Percentiles rank a stretch among this genome's conserved stretches.
Conservation (phyloP, 2,888 invertebrate species). For the Apantesis nais region DNA sequence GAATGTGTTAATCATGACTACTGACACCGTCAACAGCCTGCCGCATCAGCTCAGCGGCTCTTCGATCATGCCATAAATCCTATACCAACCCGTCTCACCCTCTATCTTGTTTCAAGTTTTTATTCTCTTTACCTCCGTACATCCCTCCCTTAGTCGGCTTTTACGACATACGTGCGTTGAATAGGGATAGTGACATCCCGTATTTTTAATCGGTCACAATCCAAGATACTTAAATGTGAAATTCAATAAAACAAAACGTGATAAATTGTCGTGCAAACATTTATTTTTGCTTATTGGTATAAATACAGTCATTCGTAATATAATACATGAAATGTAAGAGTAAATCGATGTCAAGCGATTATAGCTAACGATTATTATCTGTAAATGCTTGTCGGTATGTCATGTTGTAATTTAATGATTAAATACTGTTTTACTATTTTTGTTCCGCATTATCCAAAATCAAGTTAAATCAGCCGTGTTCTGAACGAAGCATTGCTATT, state of each 20-base stretch:
- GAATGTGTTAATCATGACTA: too few species aligned
- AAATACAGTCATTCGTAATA: constrained; percentile 71
- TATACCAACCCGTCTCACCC: too few species aligned
- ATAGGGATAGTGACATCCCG: too few species aligned
- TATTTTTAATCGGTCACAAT: too few species aligned
- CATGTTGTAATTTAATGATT: constrained; percentile 55
- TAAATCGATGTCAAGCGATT: constrained; percentile 62
- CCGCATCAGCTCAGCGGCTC: too few species aligned
- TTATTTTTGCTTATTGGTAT: constrained; percentile 68
- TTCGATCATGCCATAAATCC: too few species aligned
- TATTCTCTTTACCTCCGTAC: too few species aligned
- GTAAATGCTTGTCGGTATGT: constrained; percentile 78
- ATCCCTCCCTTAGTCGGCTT: too few species aligned
- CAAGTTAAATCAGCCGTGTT: background rate
- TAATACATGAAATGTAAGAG: constrained; percentile 57
- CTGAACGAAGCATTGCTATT: background rate
- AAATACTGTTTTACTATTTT: constrained; percentile 52
- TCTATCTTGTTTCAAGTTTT: too few species aligned
- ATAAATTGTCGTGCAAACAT: constrained; percentile 70
- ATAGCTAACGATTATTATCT: constrained; percentile 51
- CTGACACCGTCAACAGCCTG: too few species aligned
- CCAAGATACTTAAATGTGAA: background rate
- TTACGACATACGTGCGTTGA: too few species aligned
- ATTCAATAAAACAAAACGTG: constrained; percentile 22
- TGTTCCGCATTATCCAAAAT: constrained; percentile 25